Evolutionary conservation across 2,888 invertebrate genomes (phyloP).

Genomic region (Unio pictorum): DNA sequence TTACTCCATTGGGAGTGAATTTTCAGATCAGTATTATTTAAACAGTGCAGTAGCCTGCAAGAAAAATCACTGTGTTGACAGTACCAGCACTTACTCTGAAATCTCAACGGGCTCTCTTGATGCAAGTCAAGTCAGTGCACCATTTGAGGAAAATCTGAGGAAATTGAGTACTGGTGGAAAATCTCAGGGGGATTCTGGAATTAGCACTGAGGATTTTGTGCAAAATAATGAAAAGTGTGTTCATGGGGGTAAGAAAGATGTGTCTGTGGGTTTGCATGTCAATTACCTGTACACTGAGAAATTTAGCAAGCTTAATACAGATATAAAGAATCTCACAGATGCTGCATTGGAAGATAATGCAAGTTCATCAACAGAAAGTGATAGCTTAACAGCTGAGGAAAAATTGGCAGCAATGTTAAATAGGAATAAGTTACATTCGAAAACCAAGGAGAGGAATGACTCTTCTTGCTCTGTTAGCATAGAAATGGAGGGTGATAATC

Average conservation of each 20-base stretch:
- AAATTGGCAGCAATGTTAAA: conserved; percentile 56
- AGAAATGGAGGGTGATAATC: conserved; percentile 71
- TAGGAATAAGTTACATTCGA: conserved; percentile 54
- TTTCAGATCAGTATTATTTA: conserved; percentile 21
- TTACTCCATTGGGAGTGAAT: conserved; percentile 37
- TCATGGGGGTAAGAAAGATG: conserved; percentile 30
- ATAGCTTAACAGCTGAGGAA: conserved; percentile 58
- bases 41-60: conserved; percentile 13
- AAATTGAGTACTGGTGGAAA: conserved; percentile 46
- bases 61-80: conserved; percentile 47
- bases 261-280: conserved; percentile 55
- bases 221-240: conserved; percentile 61
- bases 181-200: conserved; percentile 57
- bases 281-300: conserved; percentile 55
- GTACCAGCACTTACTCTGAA: conserved; percentile 51
- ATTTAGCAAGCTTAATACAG: conserved; percentile 39
- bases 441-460: conserved; percentile 43
- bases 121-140: conserved; percentile 37
- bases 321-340: conserved; percentile 35
- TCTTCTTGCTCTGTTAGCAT: conserved; percentile 65
- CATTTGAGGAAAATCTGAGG: conserved; percentile 37
- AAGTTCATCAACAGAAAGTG: conserved; percentile 43
- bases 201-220: conserved; percentile 35
- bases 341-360: conserved; percentile 27
- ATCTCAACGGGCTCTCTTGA: conserved; percentile 47